Evolutionary conservation across 2,113 vertebrate genomes (phyloP).

Genomic region (Trematomus loennbergii): DNA sequence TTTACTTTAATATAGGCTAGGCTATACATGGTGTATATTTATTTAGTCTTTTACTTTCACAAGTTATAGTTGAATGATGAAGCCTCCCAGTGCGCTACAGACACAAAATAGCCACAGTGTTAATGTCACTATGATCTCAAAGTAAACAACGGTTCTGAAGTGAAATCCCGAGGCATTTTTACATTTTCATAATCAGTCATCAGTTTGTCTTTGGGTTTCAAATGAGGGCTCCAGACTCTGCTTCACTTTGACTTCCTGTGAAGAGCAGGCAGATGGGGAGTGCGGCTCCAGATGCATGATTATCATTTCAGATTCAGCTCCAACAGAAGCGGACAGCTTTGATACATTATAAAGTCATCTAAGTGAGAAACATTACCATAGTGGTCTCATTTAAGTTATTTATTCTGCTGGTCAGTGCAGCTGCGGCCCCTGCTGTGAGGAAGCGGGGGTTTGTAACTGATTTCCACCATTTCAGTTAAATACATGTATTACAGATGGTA

Average conservation of each 20-base stretch:
- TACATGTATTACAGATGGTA: conserved; percentile 15
- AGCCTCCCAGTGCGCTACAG: too few relatives aligned
- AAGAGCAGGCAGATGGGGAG: not conserved
- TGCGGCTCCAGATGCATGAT: not conserved
- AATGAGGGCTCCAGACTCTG: not conserved
- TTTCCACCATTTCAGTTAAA: conserved; percentile 1
- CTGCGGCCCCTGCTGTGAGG: conserved; percentile 1
- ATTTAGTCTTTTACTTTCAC: too few relatives aligned
- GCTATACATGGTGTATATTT: too few relatives aligned
- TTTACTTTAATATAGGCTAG: too few relatives aligned
- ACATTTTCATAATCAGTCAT: too few relatives aligned
- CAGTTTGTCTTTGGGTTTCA: not conserved
- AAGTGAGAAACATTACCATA: conserved; percentile 31
- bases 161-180: too few relatives aligned
- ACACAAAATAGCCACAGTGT: too few relatives aligned
- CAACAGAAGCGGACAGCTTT: conserved; percentile 22
- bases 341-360: conserved; percentile 25
- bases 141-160: too few relatives aligned
- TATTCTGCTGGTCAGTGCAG: conserved; percentile 12
- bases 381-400: conserved; percentile 17
- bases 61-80: too few relatives aligned
- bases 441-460: not conserved
- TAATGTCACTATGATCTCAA: too few relatives aligned
- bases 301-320: conserved; percentile 1
- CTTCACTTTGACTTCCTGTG: not conserved